A percentile compares a stretch with the other conserved stretches of the same genome.
Evolutionary conservation across 2,888 invertebrate genomes (phyloP).

Genomic region (Atethmia centrago): DNA sequence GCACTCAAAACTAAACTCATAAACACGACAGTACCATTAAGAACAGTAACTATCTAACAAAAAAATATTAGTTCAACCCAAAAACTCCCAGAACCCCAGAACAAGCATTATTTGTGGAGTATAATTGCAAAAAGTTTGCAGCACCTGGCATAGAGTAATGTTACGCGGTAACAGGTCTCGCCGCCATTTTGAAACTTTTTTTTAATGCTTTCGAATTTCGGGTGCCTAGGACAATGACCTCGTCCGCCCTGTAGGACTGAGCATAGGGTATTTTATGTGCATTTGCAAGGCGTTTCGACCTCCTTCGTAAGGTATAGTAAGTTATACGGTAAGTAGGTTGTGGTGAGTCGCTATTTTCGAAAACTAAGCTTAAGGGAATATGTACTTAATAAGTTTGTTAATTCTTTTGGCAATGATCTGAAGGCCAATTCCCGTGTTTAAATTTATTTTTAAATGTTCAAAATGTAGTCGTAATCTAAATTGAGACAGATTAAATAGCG

Average conservation of each 20-base stretch:
- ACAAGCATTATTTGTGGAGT: slow-evolving; percentile 54
- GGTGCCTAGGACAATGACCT: slow-evolving; percentile 90
- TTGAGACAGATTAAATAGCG: no score
- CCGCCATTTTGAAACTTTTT: slow-evolving; percentile 89
- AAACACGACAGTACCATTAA: slow-evolving; percentile 58
- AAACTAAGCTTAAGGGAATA: background rate
- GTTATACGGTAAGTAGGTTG: background rate
- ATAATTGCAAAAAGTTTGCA: slow-evolving; percentile 75
- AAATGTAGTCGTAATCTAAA: background rate
- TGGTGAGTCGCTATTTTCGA: background rate
- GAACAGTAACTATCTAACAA: slow-evolving; percentile 59
- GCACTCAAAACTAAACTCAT: slow-evolving; percentile 55
- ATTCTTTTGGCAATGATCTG: background rate
- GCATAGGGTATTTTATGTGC: slow-evolving; percentile 57
- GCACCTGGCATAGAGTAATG: slow-evolving; percentile 89
- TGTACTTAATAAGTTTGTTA: background rate
- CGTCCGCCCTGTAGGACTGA: slow-evolving; percentile 70
- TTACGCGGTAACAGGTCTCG: slow-evolving; percentile 89
- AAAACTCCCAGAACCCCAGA: slow-evolving; percentile 53
- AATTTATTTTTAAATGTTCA: background rate
- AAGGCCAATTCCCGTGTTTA: background rate
- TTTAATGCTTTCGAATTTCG: slow-evolving; percentile 90
- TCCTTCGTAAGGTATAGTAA: background rate
- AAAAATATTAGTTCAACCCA: slow-evolving; percentile 52
- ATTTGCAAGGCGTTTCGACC: slow-evolving; percentile 30